Percentiles rank a stretch among this genome's conserved stretches.
phyloP scores from a whole-genome alignment of 2,888 invertebrate genomes.

The Thymelicus lineola region DNA sequence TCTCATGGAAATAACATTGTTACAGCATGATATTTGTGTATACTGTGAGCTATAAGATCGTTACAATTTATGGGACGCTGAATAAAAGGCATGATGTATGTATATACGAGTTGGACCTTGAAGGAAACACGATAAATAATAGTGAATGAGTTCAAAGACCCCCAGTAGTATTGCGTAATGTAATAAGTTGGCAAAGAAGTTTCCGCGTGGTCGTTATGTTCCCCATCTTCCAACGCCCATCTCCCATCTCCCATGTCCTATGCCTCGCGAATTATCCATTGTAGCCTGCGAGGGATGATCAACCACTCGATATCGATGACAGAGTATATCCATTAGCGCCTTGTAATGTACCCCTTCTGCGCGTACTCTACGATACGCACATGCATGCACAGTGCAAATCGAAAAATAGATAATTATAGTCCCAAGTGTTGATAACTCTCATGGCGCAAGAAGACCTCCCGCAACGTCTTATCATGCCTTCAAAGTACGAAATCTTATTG shows the following conservation, averaged over 20 bases:
- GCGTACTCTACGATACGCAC: no score
- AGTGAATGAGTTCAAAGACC: constrained; percentile 19
- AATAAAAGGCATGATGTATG: constrained; percentile 11
- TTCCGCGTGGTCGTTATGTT: constrained; percentile 21
- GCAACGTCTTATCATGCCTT: no score
- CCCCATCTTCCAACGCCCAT: background rate
- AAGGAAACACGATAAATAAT: constrained; percentile 27
- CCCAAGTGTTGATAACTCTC: no score
- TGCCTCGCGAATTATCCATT: constrained; percentile 7
- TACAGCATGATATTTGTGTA: background rate
- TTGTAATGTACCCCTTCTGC: no score
- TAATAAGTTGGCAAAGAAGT: constrained; percentile 33
- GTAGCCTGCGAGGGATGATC: background rate
- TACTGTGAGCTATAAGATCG: background rate
- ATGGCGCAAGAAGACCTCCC: no score
- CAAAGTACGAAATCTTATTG: no score
- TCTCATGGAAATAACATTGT: background rate
- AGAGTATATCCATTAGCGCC: no score
- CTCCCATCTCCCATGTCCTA: background rate
- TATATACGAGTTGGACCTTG: constrained; percentile 12
- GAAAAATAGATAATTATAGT: no score
- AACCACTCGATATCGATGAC: constrained; percentile 15
- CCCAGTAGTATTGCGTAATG: constrained; percentile 13
- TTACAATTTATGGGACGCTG: constrained; percentile 21
- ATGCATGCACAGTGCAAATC: no score